Evolutionary conservation across 1,140 invertebrate species (phyloP), one percentile per base, ranked within the genome.

Genomic region (Asbolus verrucosus): DNA sequence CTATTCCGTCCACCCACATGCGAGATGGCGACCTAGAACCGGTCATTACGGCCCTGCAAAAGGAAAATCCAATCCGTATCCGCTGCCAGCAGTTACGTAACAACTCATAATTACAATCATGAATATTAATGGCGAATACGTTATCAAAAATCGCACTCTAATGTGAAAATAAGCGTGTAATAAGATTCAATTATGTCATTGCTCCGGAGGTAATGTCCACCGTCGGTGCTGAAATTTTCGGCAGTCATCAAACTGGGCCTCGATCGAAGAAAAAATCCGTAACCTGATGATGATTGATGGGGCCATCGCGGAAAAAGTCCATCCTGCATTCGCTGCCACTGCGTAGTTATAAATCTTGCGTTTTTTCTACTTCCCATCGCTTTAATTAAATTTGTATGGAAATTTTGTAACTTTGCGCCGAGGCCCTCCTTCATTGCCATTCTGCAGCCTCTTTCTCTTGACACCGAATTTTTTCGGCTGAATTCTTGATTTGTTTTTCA

Each of bases 171-270:
- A 50, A 60, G 67, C 71, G 54, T 70, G 68, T 70, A 73, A 73
- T 73, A 67, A 67, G 63, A 69, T 73, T 70, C 62, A 73, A 73
- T 73, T 73, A 73, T 70, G 71, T 73, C 63, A 54, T 73, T 70
- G 71, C 60, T 72, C 67, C 24, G 31, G 65, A 50, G 69, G 54
- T 65, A 72, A 21, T 54, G 19, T 31, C 15, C 50, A 11, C 39
- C 31, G 50, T 66, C 33, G 36, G 54, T 66, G 46, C 24, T 19
- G 33, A 18, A 13, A 39, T 6, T 36, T 61, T 15, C 11, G 5
- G 3, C 6, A 54, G 21, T 24, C 14, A 50, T 18, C 18, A 46
- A 18, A 8, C 16, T 2, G 0, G 16, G 9, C 9, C 24, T 8
- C 3, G 24, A 27, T 27, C 24, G 24, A 27, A 27, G 24, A 4